Base-by-base conservation (phyloP, 2,113 vertebrate species). In the Callocephalon fimbriatum region DNA sequence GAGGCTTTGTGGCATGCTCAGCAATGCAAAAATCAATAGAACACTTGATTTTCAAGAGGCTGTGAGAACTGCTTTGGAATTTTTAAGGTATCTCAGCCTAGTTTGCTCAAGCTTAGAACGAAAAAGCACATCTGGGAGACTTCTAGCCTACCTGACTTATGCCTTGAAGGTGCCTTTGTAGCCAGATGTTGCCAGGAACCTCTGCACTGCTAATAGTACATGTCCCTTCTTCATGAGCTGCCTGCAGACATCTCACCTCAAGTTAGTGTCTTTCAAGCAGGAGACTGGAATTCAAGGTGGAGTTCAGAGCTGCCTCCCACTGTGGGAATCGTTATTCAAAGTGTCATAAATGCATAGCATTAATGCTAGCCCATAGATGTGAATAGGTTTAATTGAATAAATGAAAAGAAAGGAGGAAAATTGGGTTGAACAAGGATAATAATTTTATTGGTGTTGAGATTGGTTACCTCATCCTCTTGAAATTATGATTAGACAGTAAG, bases 401-500 rank as follows among this genome's bases (percentile, higher is more conserved):
- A 58, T 7, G 18, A 67, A 40, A 27, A 70, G 51, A 80, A 59
- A 54, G 26, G 37, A 76, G 31, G 42, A 44, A 88, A 50, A n/a
- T 5, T 4, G 10, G 45, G 44, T 74, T 90, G 82, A 79, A 7
- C 12, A 42, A 53, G 2, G 67, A 12, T 62, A 63, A 83, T 59
- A 12, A 54, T 74, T 88, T 76, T 92, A 76, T 83, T 71, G 66
- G 73, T 63, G 86, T 8, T n/a, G 88, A 86, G 79, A 27, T 37
- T 42, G 88, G 61, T 95, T 93, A 86, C 86, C 68, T 95, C 93
- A 88, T 74, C 18, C 93, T 53, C 59, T 63, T 80, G 86, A 53
- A 80, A 56, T 79, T 50, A 59, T 4, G 63, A 15, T 86, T 27
- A 80, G 63, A 25, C 32, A 42, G 50, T 23, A 37, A 53, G 38